phyloP scores from a whole-genome alignment of 2,113 vertebrate genomes.

The Python bivittatus region DNA sequence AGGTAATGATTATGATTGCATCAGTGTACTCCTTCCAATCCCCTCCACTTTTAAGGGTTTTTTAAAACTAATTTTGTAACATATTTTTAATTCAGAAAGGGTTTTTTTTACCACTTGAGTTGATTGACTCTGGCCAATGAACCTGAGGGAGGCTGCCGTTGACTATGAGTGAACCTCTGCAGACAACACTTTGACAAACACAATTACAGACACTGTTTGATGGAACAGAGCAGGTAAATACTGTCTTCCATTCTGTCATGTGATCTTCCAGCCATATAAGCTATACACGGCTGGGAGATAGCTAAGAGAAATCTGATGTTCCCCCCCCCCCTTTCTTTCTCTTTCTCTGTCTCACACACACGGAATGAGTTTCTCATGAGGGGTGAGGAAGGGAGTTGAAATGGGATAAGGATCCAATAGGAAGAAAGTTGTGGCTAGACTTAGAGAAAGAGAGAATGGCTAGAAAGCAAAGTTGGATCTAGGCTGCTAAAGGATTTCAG shows the following conservation, averaged over 20 bases:
- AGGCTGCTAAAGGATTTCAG: neutral
- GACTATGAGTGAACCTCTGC: neutral
- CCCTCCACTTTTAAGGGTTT: neutral
- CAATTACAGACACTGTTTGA: neutral
- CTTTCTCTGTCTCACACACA: too few species aligned
- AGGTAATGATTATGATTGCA: neutral
- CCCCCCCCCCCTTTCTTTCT: too few species aligned
- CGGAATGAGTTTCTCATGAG: neutral
- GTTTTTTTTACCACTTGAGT: neutral
- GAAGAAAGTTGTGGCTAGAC: neutral
- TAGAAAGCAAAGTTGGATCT: neutral
- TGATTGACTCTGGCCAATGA: neutral
- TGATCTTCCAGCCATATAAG: neutral
- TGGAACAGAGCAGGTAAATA: neutral
- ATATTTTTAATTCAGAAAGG: neutral
- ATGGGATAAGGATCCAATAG: neutral
- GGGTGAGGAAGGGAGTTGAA: neutral
- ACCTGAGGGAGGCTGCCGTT: neutral
- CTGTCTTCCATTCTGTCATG: neutral
- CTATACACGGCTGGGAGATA: neutral
- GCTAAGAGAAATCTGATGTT: neutral
- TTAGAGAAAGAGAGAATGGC: neutral
- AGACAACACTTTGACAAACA: neutral
- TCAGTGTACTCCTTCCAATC: neutral
- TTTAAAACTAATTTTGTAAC: neutral